phyloP scores from a whole-genome alignment of 2,797 vertebrate genomes.

The Microctenopoma lineatum region DNA sequence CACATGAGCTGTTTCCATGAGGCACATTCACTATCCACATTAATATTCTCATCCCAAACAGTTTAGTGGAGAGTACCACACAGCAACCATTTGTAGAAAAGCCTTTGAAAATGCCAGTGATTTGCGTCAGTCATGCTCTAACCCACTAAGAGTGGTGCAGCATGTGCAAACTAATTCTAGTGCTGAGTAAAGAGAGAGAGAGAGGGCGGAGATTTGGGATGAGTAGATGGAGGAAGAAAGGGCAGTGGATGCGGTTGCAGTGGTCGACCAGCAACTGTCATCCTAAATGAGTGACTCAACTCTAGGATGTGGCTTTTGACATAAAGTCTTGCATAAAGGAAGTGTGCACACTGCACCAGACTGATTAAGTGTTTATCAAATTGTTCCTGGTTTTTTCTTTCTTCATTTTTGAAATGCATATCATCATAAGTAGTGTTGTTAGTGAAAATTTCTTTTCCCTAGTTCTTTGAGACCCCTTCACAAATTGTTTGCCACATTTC shows the following conservation, averaged over 20 bases:
- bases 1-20: conserved; percentile 63
- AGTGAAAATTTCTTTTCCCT: conserved; percentile 2
- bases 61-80: conserved; percentile 43
- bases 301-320: conserved; percentile 68
- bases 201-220: conserved; percentile 38
- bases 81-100: conserved; percentile 29
- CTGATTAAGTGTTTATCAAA: conserved; percentile 48
- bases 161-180: conserved; percentile 40
- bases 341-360: conserved; percentile 45
- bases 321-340: conserved; percentile 45
- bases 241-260: conserved; percentile 67
- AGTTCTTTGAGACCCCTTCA: neutral
- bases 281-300: conserved; percentile 58
- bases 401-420: conserved; percentile 1
- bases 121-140: conserved; percentile 61
- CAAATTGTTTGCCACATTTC: conserved; percentile 27
- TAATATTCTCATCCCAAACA: conserved; percentile 39
- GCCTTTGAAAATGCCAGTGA: conserved; percentile 57
- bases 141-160: conserved; percentile 9
- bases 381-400: conserved; percentile 5
- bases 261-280: conserved; percentile 68
- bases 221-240: conserved; percentile 44
- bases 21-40: conserved; percentile 60
- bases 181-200: conserved; percentile 16
- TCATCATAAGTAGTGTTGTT: conserved; percentile 16